These are phyloP conservation scores for Arenaria interpres DNA, from an alignment of 2,113 vertebrate species.

Conservation along the genomic window DNA sequence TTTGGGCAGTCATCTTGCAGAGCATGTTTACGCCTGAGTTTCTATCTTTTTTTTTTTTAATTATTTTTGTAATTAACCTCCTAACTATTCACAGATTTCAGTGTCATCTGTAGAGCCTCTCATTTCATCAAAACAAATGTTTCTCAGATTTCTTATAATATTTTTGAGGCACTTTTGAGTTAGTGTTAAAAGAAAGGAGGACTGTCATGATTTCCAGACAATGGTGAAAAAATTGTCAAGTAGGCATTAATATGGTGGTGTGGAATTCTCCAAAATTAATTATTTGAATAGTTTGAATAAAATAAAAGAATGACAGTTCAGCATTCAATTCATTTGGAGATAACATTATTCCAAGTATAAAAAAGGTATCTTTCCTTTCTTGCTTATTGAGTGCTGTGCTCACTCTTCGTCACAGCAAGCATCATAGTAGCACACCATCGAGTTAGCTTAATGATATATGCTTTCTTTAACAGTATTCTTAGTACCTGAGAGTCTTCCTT, in stretches of 20 bases:
- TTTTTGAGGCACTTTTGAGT: background rate
- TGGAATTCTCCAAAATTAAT: background rate
- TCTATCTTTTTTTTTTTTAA: background rate
- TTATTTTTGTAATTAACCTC: background rate
- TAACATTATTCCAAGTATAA: background rate
- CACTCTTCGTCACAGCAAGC: background rate
- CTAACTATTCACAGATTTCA: background rate
- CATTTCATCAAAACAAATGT: background rate
- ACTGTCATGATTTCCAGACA: background rate
- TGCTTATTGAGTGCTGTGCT: background rate
- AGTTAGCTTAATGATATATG: background rate
- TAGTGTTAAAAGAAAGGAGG: background rate
- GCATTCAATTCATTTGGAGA: background rate
- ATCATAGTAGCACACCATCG: background rate
- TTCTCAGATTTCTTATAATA: background rate
- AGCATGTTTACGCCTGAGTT: background rate
- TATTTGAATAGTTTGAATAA: background rate
- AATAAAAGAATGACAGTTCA: background rate
- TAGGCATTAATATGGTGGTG: background rate
- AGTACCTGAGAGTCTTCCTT: background rate
- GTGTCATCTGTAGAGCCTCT: background rate
- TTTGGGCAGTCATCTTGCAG: background rate
- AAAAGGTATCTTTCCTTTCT: background rate
- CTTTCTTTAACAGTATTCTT: background rate
- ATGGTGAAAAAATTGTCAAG: background rate